Conservation (phyloP, 2,888 invertebrate species). For the Tetrapedia diversipes region DNA sequence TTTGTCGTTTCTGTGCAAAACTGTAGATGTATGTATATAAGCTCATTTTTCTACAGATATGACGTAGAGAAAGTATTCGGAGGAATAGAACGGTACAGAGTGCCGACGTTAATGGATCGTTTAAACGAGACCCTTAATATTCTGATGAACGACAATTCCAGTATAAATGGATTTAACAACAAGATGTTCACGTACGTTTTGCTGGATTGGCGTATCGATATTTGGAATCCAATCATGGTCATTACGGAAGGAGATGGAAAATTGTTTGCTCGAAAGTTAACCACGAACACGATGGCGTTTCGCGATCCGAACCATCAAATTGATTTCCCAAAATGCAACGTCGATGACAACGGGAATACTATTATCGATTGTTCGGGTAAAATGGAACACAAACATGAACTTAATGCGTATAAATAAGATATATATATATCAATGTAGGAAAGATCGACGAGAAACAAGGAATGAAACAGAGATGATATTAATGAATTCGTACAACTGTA, state of each 20-base stretch:
- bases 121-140: conserved; percentile 77
- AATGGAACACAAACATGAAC: background rate
- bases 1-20: background rate
- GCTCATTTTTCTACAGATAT: conserved; percentile 71
- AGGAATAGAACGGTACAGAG: conserved; percentile 72
- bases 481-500: too few relatives aligned
- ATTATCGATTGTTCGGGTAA: conserved; percentile 80
- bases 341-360: conserved; percentile 53
- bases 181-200: conserved; percentile 79
- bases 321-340: conserved; percentile 55
- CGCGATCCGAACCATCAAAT: conserved; percentile 71
- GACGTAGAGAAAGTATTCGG: conserved; percentile 76
- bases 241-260: conserved; percentile 81
- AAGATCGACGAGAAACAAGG: too few relatives aligned
- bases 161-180: conserved; percentile 75
- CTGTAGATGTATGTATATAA: background rate
- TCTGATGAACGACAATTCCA: conserved; percentile 71
- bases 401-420: too few relatives aligned
- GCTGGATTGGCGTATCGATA: conserved; percentile 75
- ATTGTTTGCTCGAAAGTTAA: conserved; percentile 66
- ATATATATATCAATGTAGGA: too few relatives aligned
- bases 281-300: conserved; percentile 52
- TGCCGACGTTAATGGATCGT: conserved; percentile 72
- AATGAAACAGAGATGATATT: too few relatives aligned
- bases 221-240: conserved; percentile 83